phyloP scores from a whole-genome alignment of 2,797 vertebrate genomes.

The Pangasius macronema region DNA sequence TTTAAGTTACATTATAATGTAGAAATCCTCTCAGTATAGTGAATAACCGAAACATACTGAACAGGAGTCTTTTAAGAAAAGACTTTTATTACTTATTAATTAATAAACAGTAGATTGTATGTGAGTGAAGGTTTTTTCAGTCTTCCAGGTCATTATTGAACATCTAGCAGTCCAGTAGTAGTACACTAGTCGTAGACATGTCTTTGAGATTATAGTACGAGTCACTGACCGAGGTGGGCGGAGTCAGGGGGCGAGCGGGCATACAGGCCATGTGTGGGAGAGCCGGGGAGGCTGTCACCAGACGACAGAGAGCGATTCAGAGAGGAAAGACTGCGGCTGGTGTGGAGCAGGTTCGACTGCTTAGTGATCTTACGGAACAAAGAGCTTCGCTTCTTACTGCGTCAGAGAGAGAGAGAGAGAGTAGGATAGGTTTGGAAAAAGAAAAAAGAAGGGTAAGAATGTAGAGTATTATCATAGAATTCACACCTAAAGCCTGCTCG shows the following conservation, averaged over 20 bases:
- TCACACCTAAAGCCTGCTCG: not conserved
- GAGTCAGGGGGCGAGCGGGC: conserved; percentile 87
- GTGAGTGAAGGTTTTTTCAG: not conserved
- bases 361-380: conserved; percentile 93
- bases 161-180: not conserved
- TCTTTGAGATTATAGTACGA: not conserved
- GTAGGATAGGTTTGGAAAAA: not conserved
- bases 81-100: not conserved
- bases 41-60: not conserved
- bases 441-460: not conserved
- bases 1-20: not conserved
- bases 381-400: conserved; percentile 85
- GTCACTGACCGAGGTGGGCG: conserved; percentile 78
- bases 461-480: not conserved
- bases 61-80: not conserved
- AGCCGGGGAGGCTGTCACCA: conserved; percentile 90
- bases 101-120: not conserved
- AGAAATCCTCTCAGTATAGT: not conserved
- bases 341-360: conserved; percentile 92
- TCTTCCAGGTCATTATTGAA: not conserved
- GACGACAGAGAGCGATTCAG: conserved; percentile 90
- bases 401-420: conserved; percentile 14
- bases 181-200: not conserved
- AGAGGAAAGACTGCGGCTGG: conserved; percentile 89
- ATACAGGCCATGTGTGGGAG: conserved; percentile 85